Conservation (phyloP, 2,113 vertebrate species). For the Euleptes europaea region DNA sequence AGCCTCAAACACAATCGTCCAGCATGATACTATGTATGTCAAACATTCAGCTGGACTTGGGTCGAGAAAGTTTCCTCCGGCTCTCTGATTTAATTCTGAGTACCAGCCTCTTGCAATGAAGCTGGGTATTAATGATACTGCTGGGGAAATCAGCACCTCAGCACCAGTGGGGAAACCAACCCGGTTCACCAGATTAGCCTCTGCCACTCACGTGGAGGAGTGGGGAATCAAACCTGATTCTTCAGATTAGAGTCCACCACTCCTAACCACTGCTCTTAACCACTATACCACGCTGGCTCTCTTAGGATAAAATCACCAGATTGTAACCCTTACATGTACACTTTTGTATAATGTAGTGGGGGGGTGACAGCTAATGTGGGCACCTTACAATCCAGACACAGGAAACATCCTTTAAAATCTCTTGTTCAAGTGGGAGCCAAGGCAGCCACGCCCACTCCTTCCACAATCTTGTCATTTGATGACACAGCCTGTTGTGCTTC, state of each 20-base stretch:
- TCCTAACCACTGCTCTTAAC: no score
- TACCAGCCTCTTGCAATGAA: not conserved
- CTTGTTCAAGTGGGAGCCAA: not conserved
- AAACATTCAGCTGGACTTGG: not conserved
- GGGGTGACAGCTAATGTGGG: not conserved
- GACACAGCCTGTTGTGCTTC: no score
- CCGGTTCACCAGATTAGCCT: no score
- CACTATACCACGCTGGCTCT: no score
- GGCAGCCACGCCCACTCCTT: not conserved
- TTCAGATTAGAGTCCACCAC: no score
- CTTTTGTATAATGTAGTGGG: not conserved
- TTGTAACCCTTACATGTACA: not conserved
- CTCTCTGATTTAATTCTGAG: not conserved
- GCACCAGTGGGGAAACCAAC: no score
- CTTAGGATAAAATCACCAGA: not conserved
- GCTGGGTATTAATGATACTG: not conserved
- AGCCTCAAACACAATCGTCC: not conserved
- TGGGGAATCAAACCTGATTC: no score
- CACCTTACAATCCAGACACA: no score
- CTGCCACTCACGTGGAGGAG: no score
- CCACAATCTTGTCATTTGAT: not conserved
- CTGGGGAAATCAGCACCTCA: not conserved
- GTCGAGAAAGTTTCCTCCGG: not conserved
- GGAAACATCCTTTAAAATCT: not conserved
- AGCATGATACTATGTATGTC: not conserved